Evolutionary conservation across 2,888 invertebrate species (phyloP), one percentile per base, ranked within the genome.

Genomic region (Venustoraphidia nigricollis): DNA sequence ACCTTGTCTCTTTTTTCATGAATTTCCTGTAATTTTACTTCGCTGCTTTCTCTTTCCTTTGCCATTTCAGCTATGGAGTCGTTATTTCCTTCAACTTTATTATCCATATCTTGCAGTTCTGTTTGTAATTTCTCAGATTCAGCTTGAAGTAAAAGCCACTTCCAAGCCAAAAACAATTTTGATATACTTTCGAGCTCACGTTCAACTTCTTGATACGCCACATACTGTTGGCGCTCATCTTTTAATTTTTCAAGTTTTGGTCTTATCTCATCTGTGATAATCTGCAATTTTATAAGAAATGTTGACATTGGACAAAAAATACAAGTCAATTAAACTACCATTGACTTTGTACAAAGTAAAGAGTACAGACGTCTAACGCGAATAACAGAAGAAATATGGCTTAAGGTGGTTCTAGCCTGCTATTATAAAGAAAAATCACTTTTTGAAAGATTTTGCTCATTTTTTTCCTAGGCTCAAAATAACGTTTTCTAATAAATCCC

Each of bases 241-340:
- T 88, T 83, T 46, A 96, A 67, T 63, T 87, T 90, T 47, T 83
- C 77, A 45, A 97, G 67, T 57, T 83, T 89, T 0, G 97, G 97
- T n/a, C 81, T 79, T 47, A 98, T 84, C 61, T 94, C 93, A 63
- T 96, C 93, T 46, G 66, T 71, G 17, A 86, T 71, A 44, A 86
- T 72, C 80, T 81, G 55, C 11, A 62, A 59, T 17, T 17, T 3
- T 17, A 17, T 17, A 17, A 3, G 4, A 17, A 17, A 17, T 17
- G 4, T 17, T 17, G 17, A 17, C 17, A 17, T 17, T 17, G 17
- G 17, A 17, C 2, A 17, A n/a, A n/a, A n/a, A n/a, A n/a, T n/a
- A n/a, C n/a, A n/a, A n/a, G n/a, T n/a, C n/a, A n/a, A n/a, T n/a
- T n/a, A n/a, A n/a, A n/a, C n/a, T n/a, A n/a, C n/a, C n/a, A n/a